Evolutionary conservation across 2,888 invertebrate genomes (phyloP), one percentile per base, ranked within the genome.

Genomic region (Beris chalybata): DNA sequence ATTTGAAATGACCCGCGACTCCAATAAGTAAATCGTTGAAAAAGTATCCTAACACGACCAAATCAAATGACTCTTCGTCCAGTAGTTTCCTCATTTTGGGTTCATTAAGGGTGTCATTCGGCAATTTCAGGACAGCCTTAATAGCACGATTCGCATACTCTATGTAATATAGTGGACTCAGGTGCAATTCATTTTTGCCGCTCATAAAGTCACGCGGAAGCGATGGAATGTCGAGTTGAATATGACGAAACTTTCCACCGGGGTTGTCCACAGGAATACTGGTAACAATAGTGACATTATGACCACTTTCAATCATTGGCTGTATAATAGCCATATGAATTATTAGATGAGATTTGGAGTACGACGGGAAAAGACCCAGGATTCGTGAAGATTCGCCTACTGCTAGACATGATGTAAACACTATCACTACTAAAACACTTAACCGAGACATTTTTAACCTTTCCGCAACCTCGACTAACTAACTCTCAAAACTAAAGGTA

Each of bases 281-380:
- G 0, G 74, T 74, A 0, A 79, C 75, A 3, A 79, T 76, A 0
- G 79, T 80, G 1, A 80, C 73, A 70, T 80, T 76, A 67, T 80
- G 80, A 0, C 79, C 79, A 43, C 71, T 66, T 67, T 77, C 77
- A 0, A 76, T 75, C 56, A 80, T 67, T 0, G 74, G 71, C 64
- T 74, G 75, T 59, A 73, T 74, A 4, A 76, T 55, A 0, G 79
- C 74, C 77, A 78, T 76, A 43, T 78, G 75, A 0, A 79, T 74
- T 13, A 80, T 77, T 15, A 78, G 59, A 73, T 80, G 80, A 12
- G 80, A 80, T 4, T 74, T 75, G 47, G 76, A 74, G 63, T 74
- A 74, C n/a, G 76, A 78, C 52, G 78, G 77, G 57, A 78, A 80
- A 0, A 80, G 67, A 0, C 78, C 76, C 64, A 80, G 69, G 44